Evolutionary conservation across 2,113 vertebrate species (phyloP).

Genomic region (Nettapus auritus): DNA sequence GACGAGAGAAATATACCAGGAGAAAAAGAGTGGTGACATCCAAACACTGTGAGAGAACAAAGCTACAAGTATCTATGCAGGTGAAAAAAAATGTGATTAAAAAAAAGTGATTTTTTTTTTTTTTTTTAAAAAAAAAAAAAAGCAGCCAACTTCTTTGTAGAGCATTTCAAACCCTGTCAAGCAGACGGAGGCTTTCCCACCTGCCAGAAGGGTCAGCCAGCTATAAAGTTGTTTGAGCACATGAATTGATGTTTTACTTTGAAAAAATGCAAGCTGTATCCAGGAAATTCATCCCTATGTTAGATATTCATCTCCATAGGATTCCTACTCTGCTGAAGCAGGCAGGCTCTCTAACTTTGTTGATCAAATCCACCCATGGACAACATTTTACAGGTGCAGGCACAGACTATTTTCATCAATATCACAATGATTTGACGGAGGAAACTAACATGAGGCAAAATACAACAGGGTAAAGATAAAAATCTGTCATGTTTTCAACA

Average conservation of each 20-base stretch:
- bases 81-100: neutral
- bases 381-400: neutral
- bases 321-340: neutral
- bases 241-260: neutral
- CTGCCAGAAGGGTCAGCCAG: neutral
- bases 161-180: neutral
- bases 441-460: neutral
- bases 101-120: neutral
- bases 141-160: neutral
- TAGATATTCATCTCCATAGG: neutral
- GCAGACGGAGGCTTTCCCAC: neutral
- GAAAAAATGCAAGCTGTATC: neutral
- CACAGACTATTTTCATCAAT: neutral
- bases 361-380: neutral
- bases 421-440: fast-evolving
- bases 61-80: neutral
- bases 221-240: neutral
- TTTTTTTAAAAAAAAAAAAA: neutral
- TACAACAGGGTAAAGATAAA: neutral
- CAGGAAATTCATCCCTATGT: neutral
- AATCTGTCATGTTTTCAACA: neutral
- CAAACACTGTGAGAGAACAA: neutral
- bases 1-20: neutral
- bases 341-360: neutral
- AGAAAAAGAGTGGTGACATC: neutral